Evolutionary conservation across 2,113 vertebrate species (phyloP).

Genomic region (Phalacrocorax brasilianus): DNA sequence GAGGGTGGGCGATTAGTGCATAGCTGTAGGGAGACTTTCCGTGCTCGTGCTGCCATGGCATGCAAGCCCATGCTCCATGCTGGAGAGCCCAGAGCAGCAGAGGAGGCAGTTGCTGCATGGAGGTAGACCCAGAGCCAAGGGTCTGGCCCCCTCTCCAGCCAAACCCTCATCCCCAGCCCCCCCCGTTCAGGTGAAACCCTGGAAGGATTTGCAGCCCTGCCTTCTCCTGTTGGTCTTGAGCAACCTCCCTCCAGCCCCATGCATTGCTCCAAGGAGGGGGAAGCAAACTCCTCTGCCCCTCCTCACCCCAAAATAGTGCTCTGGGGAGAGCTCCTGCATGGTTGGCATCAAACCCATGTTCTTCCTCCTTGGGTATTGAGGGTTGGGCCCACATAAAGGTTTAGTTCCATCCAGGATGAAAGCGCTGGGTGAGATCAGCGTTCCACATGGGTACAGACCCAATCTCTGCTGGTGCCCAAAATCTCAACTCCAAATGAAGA

Average conservation of each 20-base stretch:
- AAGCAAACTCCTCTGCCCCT: background rate
- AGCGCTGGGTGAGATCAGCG: background rate
- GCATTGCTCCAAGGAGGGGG: accelerated
- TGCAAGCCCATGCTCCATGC: accelerated
- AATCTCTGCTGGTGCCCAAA: background rate
- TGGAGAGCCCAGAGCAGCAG: background rate
- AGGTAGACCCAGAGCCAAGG: background rate
- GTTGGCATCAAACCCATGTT: background rate
- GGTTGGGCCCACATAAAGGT: background rate
- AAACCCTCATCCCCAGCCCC: background rate
- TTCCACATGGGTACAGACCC: background rate
- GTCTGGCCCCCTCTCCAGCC: background rate
- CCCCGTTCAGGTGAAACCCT: background rate
- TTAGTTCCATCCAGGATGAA: background rate
- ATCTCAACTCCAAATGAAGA: background rate
- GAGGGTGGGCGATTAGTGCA: background rate
- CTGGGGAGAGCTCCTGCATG: background rate
- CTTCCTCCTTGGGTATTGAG: background rate
- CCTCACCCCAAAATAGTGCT: background rate
- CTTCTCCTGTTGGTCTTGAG: background rate
- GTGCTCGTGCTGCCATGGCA: accelerated
- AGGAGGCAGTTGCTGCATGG: background rate
- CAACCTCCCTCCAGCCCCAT: background rate
- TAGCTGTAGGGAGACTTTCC: background rate
- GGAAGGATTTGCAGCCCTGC: background rate